Base-by-base conservation (phyloP, 2,888 invertebrate genomes). In the Amiota mariae region DNA sequence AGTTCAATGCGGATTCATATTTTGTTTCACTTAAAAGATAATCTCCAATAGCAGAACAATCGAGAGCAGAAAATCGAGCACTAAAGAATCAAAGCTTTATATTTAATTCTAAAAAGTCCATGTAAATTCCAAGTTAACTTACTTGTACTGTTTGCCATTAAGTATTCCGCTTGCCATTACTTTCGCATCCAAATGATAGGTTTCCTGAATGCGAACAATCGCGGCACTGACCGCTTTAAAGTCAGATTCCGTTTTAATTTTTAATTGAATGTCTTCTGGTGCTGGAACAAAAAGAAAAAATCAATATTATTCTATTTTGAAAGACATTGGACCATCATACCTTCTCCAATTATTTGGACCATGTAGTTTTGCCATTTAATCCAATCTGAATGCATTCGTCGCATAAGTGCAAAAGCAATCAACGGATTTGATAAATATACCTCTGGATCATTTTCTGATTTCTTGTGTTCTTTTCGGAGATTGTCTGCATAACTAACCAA, bases 171-270 rank as follows among this genome's bases (percentile, higher is more conserved):
- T 90, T 1, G 95, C 95, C 79, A 99, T 92, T 54, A 96, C 94
- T 0, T 92, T 91, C 0, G 97, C 95, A 72, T 96, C 94, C 63
- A 98, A 91, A 75, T 94, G 93, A 89, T 98, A 98, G 0, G 97
- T 96, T 80, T 95, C 94, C 89, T 98, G 98, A 1, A 98, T 92
- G 51, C 98, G 92, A 75, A 96, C 94, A 71, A 99, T 91, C 1
- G 97, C 98, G 63, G 94, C 94, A 4, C 97, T 97, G 8, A 98
- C 98, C 0, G 98, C 97, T 77, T 94, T 93, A 74, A 98, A 90
- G 89, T 99, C 98, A 87, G 97, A 97, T 73, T 94, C 92, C 0
- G 93, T 94, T 0, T 97, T 97, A 88, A 70, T 77, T 24, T 77
- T 68, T 70, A 59, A 0, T 64, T 77, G 63, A 15, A 78, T n/a